phyloP scores from a whole-genome alignment of 2,113 vertebrate genomes.

The Dasyurus viverrinus region DNA sequence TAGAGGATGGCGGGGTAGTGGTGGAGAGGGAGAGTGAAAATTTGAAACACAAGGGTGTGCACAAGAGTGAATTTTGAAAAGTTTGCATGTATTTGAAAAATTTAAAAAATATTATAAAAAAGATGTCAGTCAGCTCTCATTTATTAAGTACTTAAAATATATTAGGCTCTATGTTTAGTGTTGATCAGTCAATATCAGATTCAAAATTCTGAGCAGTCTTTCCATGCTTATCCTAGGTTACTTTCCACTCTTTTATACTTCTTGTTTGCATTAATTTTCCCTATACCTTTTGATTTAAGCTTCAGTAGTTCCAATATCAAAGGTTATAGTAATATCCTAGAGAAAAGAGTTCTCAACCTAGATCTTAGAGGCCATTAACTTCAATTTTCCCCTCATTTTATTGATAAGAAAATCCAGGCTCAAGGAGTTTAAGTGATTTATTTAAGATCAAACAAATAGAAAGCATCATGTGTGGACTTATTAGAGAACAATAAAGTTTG shows the following conservation, averaged over 20 bases:
- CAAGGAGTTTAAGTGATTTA: background rate
- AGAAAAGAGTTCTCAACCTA: too few relatives aligned
- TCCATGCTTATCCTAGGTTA: background rate
- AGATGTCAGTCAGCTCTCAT: background rate
- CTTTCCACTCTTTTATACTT: background rate
- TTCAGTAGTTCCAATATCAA: too few relatives aligned
- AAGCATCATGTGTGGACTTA: background rate
- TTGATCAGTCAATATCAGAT: background rate
- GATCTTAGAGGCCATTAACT: background rate
- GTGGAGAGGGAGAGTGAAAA: too few relatives aligned
- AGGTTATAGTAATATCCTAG: too few relatives aligned
- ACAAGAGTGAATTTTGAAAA: too few relatives aligned
- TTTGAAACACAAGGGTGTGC: too few relatives aligned
- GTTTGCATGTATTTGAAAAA: too few relatives aligned
- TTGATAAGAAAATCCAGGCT: background rate
- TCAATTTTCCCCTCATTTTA: background rate
- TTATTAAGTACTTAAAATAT: background rate
- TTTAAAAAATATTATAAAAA: too few relatives aligned
- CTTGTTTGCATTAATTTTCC: background rate
- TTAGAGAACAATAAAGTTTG: background rate
- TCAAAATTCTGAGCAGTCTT: background rate
- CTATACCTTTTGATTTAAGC: background rate
- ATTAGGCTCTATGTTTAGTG: background rate
- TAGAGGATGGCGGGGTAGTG: too few relatives aligned
- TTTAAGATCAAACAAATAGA: background rate